Base-by-base conservation (phyloP, 2,888 invertebrate species). In the Thereva nobilitata region DNA sequence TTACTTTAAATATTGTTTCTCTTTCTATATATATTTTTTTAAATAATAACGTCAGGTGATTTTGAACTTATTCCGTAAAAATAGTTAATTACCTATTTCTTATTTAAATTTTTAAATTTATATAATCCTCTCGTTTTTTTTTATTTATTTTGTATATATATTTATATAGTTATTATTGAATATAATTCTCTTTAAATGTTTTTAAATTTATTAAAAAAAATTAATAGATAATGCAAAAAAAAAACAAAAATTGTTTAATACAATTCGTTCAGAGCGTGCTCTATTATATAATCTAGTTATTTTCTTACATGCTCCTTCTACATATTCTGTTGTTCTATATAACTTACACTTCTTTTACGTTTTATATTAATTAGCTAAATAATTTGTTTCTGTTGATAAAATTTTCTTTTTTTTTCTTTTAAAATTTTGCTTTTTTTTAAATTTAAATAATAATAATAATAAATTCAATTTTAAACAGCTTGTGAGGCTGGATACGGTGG, bases 401-500 rank as follows among this genome's bases (percentile, higher is more conserved):
- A 68, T 64, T 57, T 64, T 50, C 41, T 64, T 54, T 64, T 65
- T 61, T 55, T 64, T 64, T 64, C 50, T 68, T 59, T 64, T 66
- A 54, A 65, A 61, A 61, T 50, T 23, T 23, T 23, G 61, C 50
- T 61, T 61, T 12, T 47, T 61, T 61, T 50, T 53, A 38, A 56
- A 50, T 66, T 57, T 67, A 66, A 57, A 64, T 70, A 66, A 68
- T 64, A 57, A 64, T 70, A 66, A 68, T 64, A 67, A 63, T 65
- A 53, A 53, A 61, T 61, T 61, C 61, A 61, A 72, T 64, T 66
- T 77, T 80, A 80, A 71, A 80, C 80, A 63, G 80, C 80, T 74
- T 80, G 80, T 53, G 80, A 80, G 67, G 80, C 77, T 68, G 80
- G 80, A 71, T 80, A 80, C 70, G 79, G 80, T 70, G 80, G 79